Evolutionary conservation across 2,888 invertebrate genomes (phyloP).

Genomic region (Polydrusus tereticollis): DNA sequence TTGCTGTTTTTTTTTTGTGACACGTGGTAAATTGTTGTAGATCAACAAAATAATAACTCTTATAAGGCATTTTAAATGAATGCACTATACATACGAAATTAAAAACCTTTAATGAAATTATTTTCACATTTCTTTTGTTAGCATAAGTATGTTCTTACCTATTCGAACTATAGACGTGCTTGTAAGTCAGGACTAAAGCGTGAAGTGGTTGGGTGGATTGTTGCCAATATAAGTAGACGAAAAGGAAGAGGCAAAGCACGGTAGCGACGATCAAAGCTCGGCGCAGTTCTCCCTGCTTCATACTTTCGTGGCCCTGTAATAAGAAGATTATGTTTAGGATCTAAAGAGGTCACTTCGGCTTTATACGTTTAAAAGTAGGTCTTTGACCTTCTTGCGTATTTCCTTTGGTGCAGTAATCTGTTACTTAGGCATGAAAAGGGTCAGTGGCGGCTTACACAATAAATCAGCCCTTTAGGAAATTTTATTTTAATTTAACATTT

Average conservation of each 20-base stretch:
- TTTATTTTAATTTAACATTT: no score
- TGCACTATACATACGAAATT: no score
- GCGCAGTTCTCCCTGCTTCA: conserved; percentile 71
- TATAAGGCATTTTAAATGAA: no score
- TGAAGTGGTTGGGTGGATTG: conserved; percentile 58
- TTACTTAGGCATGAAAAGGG: no score
- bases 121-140: neutral
- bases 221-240: conserved; percentile 69
- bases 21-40: no score
- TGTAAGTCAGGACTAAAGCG: conserved; percentile 55
- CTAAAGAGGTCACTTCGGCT: conserved; percentile 14
- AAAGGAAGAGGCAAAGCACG: conserved; percentile 68
- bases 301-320: conserved; percentile 57
- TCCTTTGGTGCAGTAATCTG: neutral
- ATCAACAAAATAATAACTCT: no score
- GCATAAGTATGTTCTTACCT: conserved; percentile 51
- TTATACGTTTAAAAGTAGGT: neutral
- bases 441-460: no score
- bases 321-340: conserved; percentile 24
- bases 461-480: no score
- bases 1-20: no score
- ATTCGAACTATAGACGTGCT: conserved; percentile 53
- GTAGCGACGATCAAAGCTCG: conserved; percentile 70
- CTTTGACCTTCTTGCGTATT: neutral
- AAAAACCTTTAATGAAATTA: neutral